Evolutionary conservation across 2,888 invertebrate genomes (phyloP).

Genomic region (Leptopterna dolabrata): DNA sequence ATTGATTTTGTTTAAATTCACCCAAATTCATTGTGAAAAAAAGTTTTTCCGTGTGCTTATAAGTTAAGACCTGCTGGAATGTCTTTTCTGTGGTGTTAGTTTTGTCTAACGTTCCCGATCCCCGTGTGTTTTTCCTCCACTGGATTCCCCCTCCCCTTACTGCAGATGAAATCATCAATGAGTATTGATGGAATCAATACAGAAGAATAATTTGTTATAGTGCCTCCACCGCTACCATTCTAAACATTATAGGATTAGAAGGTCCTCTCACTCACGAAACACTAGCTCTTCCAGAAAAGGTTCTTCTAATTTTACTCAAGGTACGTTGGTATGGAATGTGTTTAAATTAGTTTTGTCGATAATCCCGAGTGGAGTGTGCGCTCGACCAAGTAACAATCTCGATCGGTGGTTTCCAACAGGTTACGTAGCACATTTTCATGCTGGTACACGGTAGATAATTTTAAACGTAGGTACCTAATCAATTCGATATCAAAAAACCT

Average conservation of each 20-base stretch:
- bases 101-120: neutral
- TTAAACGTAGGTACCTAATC: neutral
- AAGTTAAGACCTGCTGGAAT: neutral
- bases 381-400: neutral
- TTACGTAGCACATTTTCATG: no score
- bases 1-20: no score
- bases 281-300: constrained; percentile 29
- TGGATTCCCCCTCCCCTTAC: neutral
- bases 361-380: neutral
- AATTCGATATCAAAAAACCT: no score
- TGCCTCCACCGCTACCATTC: constrained; percentile 9
- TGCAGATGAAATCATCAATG: neutral
- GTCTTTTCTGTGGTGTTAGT: neutral
- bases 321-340: constrained; percentile 13
- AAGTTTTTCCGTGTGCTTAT: neutral
- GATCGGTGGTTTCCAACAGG: no score
- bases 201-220: constrained; percentile 28
- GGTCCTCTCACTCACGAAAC: constrained; percentile 28
- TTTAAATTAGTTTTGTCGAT: neutral
- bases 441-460: no score
- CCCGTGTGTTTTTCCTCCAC: neutral
- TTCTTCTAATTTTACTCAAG: constrained; percentile 23
- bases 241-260: constrained; percentile 36
- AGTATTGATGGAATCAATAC: no score
- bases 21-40: no score